phyloP scores from a whole-genome alignment of 2,797 vertebrate genomes.

The Arrhamphus sclerolepis region DNA sequence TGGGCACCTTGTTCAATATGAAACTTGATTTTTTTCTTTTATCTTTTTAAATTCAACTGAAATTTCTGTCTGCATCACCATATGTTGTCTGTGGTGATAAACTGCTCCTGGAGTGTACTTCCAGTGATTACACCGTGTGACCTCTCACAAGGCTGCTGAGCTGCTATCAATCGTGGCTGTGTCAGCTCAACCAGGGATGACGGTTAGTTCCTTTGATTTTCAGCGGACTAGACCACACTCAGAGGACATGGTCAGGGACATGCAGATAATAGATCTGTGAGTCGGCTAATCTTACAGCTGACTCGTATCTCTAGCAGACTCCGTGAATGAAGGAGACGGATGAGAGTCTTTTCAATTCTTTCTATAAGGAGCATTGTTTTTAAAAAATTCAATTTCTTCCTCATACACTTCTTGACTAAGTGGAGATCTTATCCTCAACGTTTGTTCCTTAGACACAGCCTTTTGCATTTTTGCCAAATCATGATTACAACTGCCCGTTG shows the following conservation, averaged over 20 bases:
- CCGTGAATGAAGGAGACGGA: slow-evolving; percentile 16
- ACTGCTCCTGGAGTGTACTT: slow-evolving; percentile 50
- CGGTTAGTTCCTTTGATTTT: slow-evolving; percentile 53
- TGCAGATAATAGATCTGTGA: slow-evolving; percentile 60
- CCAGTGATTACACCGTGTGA: slow-evolving; percentile 60
- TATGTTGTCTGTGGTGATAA: slow-evolving; percentile 31
- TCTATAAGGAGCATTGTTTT: no score
- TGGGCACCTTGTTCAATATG: slow-evolving; percentile 1
- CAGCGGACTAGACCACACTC: slow-evolving; percentile 40
- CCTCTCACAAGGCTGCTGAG: slow-evolving; percentile 59
- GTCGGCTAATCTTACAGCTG: slow-evolving; percentile 37
- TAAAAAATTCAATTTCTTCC: no score
- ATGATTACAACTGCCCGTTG: no score
- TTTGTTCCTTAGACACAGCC: no score
- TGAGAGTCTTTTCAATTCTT: neutral
- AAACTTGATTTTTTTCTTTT: slow-evolving; percentile 7
- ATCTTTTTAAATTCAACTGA: slow-evolving; percentile 1
- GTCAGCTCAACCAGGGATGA: slow-evolving; percentile 37
- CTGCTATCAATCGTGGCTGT: slow-evolving; percentile 60
- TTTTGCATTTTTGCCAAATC: no score
- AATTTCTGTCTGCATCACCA: slow-evolving; percentile 22
- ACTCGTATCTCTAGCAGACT: slow-evolving; percentile 8
- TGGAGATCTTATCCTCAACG: no score
- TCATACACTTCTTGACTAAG: no score
- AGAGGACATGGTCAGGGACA: slow-evolving; percentile 51